phyloP scores from a whole-genome alignment of 2,113 vertebrate species.

The Takifugu bimaculatus region DNA sequence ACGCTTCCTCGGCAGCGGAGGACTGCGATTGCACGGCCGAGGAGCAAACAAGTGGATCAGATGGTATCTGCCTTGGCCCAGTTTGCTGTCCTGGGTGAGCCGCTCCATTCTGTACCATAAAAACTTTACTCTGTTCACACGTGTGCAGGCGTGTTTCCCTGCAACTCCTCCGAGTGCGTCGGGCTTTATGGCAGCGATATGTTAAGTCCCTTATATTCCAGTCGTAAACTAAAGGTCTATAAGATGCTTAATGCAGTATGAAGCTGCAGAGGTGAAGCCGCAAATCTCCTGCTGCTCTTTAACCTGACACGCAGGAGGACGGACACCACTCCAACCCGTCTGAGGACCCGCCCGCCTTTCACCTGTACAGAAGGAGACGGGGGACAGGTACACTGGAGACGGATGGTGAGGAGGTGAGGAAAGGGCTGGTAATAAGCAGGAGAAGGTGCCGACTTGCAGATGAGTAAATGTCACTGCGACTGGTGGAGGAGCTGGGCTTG shows the following conservation, averaged over 20 bases:
- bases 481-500: slow-evolving; percentile 39
- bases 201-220: slow-evolving; percentile 63
- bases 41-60: slow-evolving; percentile 72
- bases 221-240: slow-evolving; percentile 59
- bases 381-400: slow-evolving; percentile 1
- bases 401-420: slow-evolving; percentile 37
- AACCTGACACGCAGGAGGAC: slow-evolving; percentile 29
- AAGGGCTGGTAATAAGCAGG: slow-evolving; percentile 52
- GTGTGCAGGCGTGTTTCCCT: slow-evolving; percentile 17
- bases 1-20: slow-evolving; percentile 60
- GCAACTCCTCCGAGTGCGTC: slow-evolving; percentile 26
- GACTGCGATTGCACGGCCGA: slow-evolving; percentile 59
- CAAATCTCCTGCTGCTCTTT: slow-evolving; percentile 64
- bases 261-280: slow-evolving; percentile 62
- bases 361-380: slow-evolving; percentile 49
- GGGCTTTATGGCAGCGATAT: slow-evolving; percentile 58
- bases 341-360: slow-evolving; percentile 42
- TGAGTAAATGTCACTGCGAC: slow-evolving; percentile 47
- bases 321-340: slow-evolving; percentile 19
- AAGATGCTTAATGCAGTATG: slow-evolving; percentile 65
- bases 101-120: slow-evolving; percentile 28
- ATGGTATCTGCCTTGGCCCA: slow-evolving; percentile 72
- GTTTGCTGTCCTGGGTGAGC: slow-evolving; percentile 53
- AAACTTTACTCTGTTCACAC: slow-evolving; percentile 42
- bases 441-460: slow-evolving; percentile 56